phyloP scores from a whole-genome alignment of 2,797 vertebrate species.

The Neosilurus hyrtlii region DNA sequence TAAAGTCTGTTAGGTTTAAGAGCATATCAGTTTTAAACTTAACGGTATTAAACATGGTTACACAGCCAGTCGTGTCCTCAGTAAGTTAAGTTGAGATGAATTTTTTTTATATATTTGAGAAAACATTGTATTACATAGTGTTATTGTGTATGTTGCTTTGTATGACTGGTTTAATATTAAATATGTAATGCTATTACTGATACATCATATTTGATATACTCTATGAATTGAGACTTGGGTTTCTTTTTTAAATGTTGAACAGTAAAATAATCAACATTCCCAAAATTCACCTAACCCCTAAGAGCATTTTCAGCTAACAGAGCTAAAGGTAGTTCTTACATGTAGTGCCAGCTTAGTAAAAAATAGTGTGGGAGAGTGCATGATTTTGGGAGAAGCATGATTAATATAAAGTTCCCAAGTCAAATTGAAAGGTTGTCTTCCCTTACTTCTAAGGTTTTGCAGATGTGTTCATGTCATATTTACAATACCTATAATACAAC shows the following conservation, averaged over 20 bases:
- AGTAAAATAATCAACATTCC: background rate
- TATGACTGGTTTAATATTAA: background rate
- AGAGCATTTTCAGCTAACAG: background rate
- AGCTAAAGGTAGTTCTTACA: background rate
- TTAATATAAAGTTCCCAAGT: background rate
- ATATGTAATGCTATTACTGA: background rate
- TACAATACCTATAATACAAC: background rate
- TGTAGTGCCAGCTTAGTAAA: background rate
- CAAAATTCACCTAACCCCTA: background rate
- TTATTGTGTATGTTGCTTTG: background rate
- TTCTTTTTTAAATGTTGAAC: background rate
- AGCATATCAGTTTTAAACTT: background rate
- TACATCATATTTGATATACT: background rate
- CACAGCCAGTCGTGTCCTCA: background rate
- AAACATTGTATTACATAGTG: background rate
- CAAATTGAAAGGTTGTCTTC: background rate
- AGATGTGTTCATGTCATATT: background rate
- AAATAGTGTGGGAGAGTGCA: background rate
- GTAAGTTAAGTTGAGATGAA: too few relatives aligned
- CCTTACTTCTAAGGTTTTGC: background rate
- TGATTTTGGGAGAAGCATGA: background rate
- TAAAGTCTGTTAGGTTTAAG: background rate
- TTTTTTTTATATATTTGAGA: too few relatives aligned
- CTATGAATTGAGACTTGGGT: background rate
- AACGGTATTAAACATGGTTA: background rate